Evolutionary conservation across 2,888 invertebrate genomes (phyloP).

Genomic region (Harpagoxenus sublaevis): DNA sequence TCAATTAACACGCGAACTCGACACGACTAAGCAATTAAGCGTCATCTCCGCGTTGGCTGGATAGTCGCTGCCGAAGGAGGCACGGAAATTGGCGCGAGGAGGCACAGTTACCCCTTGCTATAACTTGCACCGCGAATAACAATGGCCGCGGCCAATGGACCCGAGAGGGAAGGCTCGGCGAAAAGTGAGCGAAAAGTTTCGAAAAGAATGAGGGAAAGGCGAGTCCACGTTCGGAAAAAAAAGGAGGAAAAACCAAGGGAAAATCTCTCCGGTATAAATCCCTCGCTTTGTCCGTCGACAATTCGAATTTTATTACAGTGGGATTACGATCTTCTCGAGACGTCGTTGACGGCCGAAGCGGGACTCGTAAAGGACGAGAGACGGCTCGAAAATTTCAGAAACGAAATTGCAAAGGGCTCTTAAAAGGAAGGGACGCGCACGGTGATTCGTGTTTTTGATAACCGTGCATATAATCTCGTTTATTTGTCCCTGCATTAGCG

Average conservation of each 20-base stretch:
- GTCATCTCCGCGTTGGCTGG: conserved; percentile 46
- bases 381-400: conserved; percentile 21
- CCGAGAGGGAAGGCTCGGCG: background rate
- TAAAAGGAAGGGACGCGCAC: background rate
- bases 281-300: conserved; percentile 51
- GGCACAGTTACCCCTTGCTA: conserved; percentile 15
- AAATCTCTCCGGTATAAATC: conserved; percentile 40
- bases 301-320: conserved; percentile 55
- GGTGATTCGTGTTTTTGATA: conserved; percentile 19
- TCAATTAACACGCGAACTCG: conserved; percentile 71
- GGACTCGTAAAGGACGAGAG: conserved; percentile 23
- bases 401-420: conserved; percentile 11
- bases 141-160: conserved; percentile 35
- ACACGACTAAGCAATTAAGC: conserved; percentile 72
- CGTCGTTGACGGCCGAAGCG: conserved; percentile 4
- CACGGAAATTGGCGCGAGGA: conserved; percentile 19
- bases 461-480: conserved; percentile 24
- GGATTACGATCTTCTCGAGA: conserved; percentile 41
- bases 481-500: background rate
- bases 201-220: background rate
- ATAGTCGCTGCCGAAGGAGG: conserved; percentile 38
- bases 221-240: background rate
- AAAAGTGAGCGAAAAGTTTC: conserved; percentile 55
- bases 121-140: conserved; percentile 56
- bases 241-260: background rate